phyloP scores from a whole-genome alignment of 2,113 vertebrate species.

The Dascyllus trimaculatus region DNA sequence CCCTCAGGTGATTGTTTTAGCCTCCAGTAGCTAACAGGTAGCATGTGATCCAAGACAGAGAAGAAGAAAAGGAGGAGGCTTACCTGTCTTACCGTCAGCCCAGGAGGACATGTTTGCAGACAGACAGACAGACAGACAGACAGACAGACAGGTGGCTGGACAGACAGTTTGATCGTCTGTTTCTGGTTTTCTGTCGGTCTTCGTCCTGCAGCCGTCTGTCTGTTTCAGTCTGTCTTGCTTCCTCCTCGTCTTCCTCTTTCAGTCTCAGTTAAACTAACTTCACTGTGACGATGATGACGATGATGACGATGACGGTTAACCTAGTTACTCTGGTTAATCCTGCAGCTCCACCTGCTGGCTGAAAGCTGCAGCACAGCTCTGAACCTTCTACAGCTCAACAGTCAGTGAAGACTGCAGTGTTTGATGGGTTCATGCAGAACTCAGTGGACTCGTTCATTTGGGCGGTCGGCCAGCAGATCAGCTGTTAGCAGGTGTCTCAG shows the following conservation, averaged over 20 bases:
- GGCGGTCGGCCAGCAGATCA: too few relatives aligned
- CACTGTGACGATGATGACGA: neutral
- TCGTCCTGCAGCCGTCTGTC: too few relatives aligned
- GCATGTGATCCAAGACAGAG: neutral
- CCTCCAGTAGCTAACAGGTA: slow-evolving; percentile 2
- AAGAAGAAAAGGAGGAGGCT: neutral
- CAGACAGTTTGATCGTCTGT: neutral
- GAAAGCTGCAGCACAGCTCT: neutral
- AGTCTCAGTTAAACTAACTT: neutral
- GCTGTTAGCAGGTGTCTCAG: too few relatives aligned
- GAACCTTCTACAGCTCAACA: too few relatives aligned
- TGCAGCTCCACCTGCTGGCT: slow-evolving; percentile 33
- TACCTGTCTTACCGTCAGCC: slow-evolving; percentile 64
- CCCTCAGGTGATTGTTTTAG: neutral
- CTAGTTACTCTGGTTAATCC: too few relatives aligned
- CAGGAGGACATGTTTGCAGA: slow-evolving; percentile 61
- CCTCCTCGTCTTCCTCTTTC: slow-evolving; percentile 51
- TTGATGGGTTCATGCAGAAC: too few relatives aligned
- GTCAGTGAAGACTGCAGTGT: too few relatives aligned
- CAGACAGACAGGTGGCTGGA: neutral
- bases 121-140: neutral
- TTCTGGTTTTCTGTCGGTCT: neutral
- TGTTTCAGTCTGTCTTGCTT: neutral
- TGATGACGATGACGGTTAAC: neutral
- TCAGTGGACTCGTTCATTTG: too few relatives aligned